Base-by-base conservation (phyloP, 2,113 vertebrate species). In the Caranx ignobilis region DNA sequence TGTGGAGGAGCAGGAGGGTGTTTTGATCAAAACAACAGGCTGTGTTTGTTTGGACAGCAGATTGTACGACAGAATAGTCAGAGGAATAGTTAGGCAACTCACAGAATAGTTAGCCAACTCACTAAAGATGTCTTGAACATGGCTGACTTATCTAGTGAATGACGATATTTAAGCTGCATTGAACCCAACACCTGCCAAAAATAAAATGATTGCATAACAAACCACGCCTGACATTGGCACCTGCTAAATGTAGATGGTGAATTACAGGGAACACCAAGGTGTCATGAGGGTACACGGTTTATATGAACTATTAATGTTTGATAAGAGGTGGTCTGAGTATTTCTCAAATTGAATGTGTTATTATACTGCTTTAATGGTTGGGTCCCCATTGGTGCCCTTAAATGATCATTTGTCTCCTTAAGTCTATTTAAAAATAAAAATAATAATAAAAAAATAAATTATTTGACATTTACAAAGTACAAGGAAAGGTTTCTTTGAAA, bases 41-140 rank as follows among this genome's bases (percentile, higher is more conserved):
- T 4, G 5, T 75, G 54, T 73, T 80, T 73, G 66, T 18, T 50
- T 47, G 7, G 26, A 26, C 26, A 26, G 55, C n/a, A 66, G 52
- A 32, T 35, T n/a, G 37, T 60, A 2, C 35, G 8, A 37, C 37
- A 43, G 31, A 64, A 12, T 21, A 12, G 50, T 19, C 15, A 12
- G n/a, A 26, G 35, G 31, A 64, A 12, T 21, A 12, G 50, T 19
- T 19, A 12, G n/a, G 41, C 32, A 60, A 65, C 10, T 48, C 11
- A 37, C 37, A 43, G 31, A 64, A 12, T 21, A 12, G 50, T 19
- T 19, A 12, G n/a, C 32, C 32, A 60, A 65, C 10, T 48, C 32
- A 48, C n/a, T 57, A 11, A 55, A 12, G 1, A 39, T 26, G 12
- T 19, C 35, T 78, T 19, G 26, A 31, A 10, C 21, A 43, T 18